These are phyloP conservation scores for Pteronura brasiliensis DNA, from an alignment of 2,113 vertebrate genomes.

Conservation along the genomic window DNA sequence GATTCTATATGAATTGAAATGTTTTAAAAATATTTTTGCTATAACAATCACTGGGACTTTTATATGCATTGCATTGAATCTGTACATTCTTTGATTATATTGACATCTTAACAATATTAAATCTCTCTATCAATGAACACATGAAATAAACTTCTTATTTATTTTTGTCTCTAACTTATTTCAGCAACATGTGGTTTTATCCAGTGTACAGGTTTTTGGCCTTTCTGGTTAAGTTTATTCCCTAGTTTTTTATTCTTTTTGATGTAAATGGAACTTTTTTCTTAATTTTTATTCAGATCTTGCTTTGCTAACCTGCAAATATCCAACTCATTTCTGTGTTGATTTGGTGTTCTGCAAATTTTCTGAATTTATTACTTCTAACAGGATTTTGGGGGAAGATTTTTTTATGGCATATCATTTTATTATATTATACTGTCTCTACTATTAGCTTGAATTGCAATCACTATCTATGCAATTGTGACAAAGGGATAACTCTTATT, in stretches of 20 bases:
- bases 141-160: background rate
- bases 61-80: background rate
- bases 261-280: background rate
- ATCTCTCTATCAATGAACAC: background rate
- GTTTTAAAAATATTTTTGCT: background rate
- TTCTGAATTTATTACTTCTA: background rate
- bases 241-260: background rate
- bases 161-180: background rate
- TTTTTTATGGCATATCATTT: background rate
- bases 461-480: background rate
- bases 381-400: background rate
- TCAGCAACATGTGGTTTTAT: background rate
- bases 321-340: background rate
- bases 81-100: background rate
- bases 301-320: background rate
- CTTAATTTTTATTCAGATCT: background rate
- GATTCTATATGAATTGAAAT: background rate
- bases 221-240: background rate
- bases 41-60: background rate
- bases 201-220: background rate
- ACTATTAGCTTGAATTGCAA: background rate
- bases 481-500: background rate
- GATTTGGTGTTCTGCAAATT: background rate
- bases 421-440: background rate
- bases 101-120: background rate